phyloP scores from a whole-genome alignment of 2,797 vertebrate genomes.

The Acanthurus leucopareius region DNA sequence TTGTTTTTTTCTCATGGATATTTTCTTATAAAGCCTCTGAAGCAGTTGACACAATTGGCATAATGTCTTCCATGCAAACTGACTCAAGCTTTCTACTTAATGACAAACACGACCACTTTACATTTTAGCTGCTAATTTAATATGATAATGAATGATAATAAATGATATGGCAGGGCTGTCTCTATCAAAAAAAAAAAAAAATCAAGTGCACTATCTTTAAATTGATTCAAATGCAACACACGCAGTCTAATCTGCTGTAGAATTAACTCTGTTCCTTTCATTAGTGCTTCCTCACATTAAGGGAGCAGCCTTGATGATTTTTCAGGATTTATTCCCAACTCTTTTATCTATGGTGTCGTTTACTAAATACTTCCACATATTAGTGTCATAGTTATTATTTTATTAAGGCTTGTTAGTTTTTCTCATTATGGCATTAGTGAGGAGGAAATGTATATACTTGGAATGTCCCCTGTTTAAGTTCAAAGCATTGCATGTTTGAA shows the following conservation, averaged over 20 bases:
- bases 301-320: neutral
- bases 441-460: neutral
- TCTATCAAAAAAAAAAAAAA: no score
- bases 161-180: neutral
- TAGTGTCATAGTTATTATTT: neutral
- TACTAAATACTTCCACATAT: neutral
- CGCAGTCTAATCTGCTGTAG: neutral
- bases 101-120: slow-evolving; percentile 8
- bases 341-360: neutral
- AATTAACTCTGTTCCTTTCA: neutral
- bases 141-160: no score
- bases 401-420: neutral
- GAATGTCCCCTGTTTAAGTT: neutral
- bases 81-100: slow-evolving; percentile 13
- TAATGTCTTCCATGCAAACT: neutral
- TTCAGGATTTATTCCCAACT: neutral
- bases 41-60: slow-evolving; percentile 2
- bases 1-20: no score
- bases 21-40: neutral
- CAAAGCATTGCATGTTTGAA: neutral
- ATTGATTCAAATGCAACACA: slow-evolving; percentile 5
- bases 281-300: neutral
- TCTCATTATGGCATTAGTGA: neutral
- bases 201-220: neutral
- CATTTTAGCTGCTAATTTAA: slow-evolving; percentile 14